phyloP scores from a whole-genome alignment of 2,113 vertebrate species.

The Leptodactylus fuscus region DNA sequence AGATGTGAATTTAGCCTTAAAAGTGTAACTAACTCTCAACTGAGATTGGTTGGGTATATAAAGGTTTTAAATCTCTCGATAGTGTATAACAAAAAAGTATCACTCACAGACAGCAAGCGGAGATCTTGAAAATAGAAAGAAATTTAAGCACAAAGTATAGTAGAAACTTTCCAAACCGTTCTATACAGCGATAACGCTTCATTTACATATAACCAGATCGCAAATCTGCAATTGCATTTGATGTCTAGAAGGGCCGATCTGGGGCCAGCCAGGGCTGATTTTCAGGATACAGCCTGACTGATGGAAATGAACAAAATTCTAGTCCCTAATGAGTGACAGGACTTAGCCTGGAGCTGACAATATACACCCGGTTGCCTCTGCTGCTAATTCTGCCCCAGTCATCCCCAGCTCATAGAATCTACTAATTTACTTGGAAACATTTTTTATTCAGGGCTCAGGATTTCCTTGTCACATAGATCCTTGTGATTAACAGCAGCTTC shows the following conservation, averaged over 20 bases:
- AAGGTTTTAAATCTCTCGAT: too few species aligned
- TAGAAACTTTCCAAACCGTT: not conserved
- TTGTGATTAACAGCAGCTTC: not conserved
- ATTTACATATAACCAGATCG: not conserved
- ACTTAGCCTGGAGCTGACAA: not conserved
- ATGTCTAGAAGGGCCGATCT: not conserved
- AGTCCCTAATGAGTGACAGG: not conserved
- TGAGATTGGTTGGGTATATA: not conserved
- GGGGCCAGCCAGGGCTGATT: not conserved
- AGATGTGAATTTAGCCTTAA: too few species aligned
- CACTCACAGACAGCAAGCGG: not conserved
- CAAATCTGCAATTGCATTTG: not conserved
- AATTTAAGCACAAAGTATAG: not conserved
- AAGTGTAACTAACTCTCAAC: not conserved
- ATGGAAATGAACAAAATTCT: conserved; percentile 3
- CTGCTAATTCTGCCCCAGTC: conserved; percentile 1
- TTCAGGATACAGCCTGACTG: not conserved
- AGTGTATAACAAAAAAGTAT: too few species aligned
- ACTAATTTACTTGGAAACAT: not conserved
- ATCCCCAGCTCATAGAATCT: not conserved
- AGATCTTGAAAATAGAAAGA: not conserved
- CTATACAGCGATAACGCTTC: not conserved
- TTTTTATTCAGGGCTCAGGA: not conserved
- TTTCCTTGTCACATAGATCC: conserved; percentile 3
- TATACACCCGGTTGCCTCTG: not conserved